Evolutionary conservation across 2,113 vertebrate genomes (phyloP), one percentile per base, ranked within the genome.

Genomic region (Cephalopholis sonnerati): DNA sequence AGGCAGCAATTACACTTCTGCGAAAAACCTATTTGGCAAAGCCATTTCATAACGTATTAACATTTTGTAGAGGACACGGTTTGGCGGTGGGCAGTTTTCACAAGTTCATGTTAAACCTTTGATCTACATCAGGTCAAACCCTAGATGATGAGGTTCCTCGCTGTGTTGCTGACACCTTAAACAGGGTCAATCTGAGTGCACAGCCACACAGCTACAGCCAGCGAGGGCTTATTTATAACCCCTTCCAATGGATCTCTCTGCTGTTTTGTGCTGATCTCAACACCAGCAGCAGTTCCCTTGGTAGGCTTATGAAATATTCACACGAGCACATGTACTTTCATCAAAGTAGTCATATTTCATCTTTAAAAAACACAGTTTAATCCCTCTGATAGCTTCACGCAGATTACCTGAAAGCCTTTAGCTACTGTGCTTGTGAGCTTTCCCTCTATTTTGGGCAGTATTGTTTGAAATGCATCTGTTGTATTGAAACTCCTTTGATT

Each of bases 141-240:
- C 8, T 39, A 8, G 12, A 41, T 77, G 74, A 83, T 78, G 27
- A 20, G 36, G 22, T 62, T 32, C 12, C 22, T 36, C 36, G 32
- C 32, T 32, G 29, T 51, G 54, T 20, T 77, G 48, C 69, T 82
- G 68, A 78, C 84, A 86, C 58, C 12, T 29, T 74, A 58, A 88
- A 63, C 74, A 57, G 53, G 27, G 63, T 70, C 53, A 53, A 3
- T 64, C 58, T 74, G 36, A 75, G 55, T 59, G 61, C 71, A 46
- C 54, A 11, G 39, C 32, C 22, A 22, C 63, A 46, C 59, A 44
- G 51, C 66, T 75, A 27, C 29, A 64, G 55, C 41, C 32, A 20
- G 41, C 25, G 27, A 53, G 11, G 57, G n/a, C 61, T 81, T 77
- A 83, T 89, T 83, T 89, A 81, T 80, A 70, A 64, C 68, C 29